Conservation (phyloP, 1,140 invertebrate species). For the Sycophila sp. region DNA sequence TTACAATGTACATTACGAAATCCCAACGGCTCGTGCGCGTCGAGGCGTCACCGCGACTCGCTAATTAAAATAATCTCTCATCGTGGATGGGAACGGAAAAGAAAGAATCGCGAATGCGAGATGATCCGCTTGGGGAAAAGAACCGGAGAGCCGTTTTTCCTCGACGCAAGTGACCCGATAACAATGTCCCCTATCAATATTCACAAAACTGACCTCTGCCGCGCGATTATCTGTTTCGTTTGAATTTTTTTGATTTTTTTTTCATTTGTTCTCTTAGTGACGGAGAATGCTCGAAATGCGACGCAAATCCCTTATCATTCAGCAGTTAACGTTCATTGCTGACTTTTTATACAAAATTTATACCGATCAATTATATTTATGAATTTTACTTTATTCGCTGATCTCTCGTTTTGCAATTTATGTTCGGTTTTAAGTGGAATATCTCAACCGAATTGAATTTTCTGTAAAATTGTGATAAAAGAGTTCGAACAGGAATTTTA, state of each 20-base stretch:
- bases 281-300: background rate
- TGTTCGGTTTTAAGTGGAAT: no score
- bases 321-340: no score
- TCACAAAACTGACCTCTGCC: constrained; percentile 9
- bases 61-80: constrained; percentile 31
- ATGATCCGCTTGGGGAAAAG: no score
- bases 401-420: no score
- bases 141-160: background rate
- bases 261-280: background rate
- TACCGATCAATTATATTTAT: no score
- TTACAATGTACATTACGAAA: constrained; percentile 22
- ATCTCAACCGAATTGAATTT: no score
- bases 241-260: background rate
- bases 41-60: background rate
- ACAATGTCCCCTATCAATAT: background rate
- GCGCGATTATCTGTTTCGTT: background rate
- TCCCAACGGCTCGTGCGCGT: background rate
- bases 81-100: background rate
- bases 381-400: background rate
- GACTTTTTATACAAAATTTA: no score
- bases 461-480: no score
- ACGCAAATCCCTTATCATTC: no score
- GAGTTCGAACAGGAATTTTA: no score
- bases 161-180: background rate
- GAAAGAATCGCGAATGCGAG: no score